A percentile compares a stretch with the other conserved stretches of the same genome.
Evolutionary conservation across 2,888 invertebrate genomes (phyloP).

Genomic region (Leucoma salicis): DNA sequence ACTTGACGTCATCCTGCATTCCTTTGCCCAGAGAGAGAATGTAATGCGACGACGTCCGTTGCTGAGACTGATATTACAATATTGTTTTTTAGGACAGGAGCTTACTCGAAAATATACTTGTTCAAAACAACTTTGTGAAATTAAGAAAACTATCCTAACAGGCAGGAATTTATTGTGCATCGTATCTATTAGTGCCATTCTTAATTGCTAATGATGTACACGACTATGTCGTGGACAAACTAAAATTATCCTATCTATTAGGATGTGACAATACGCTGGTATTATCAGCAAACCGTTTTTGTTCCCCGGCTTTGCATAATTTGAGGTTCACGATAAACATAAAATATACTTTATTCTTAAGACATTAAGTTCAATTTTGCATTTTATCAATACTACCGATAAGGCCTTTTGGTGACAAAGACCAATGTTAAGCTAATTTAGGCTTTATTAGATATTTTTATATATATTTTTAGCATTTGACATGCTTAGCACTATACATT

Average conservation of each 20-base stretch:
- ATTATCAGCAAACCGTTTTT: conserved; percentile 49
- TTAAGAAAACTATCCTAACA: no score
- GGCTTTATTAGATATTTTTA: conserved; percentile 43
- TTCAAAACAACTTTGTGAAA: no score
- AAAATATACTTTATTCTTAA: conserved; percentile 32
- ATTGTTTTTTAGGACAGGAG: no score
- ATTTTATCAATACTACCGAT: conserved; percentile 22
- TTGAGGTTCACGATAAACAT: conserved; percentile 16
- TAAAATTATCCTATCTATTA: conserved; percentile 44
- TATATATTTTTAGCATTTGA: no score
- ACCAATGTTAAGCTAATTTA: conserved; percentile 38
- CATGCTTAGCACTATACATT: no score
- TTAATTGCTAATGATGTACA: conserved; percentile 13
- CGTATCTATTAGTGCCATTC: no score
- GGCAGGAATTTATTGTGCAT: no score
- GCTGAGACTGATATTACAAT: no score
- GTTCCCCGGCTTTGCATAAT: conserved; percentile 36
- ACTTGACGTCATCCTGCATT: no score
- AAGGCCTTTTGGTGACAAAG: conserved; percentile 27
- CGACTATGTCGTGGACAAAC: conserved; percentile 23
- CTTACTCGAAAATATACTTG: no score
- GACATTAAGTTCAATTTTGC: conserved; percentile 32
- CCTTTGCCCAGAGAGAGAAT: no score
- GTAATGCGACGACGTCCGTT: no score
- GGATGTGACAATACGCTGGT: conserved; percentile 52